These are phyloP conservation scores for Macrophya alboannulata DNA, from an alignment of 2,888 invertebrate genomes.

Conservation along the genomic window DNA sequence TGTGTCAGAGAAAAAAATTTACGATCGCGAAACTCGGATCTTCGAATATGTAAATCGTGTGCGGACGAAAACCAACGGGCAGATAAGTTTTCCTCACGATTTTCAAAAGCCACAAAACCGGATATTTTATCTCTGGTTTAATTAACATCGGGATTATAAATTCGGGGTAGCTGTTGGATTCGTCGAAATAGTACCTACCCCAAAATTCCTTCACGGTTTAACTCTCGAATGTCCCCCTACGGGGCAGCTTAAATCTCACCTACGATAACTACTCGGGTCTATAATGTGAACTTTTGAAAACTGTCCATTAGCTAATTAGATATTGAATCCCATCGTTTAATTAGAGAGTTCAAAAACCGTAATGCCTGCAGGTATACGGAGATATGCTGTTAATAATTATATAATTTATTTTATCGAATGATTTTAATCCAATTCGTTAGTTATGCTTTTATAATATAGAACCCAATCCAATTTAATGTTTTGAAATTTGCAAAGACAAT, in stretches of 20 bases:
- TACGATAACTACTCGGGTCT: neutral
- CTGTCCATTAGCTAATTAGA: conserved; percentile 16
- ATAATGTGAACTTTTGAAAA: neutral
- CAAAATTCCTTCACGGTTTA: conserved; percentile 15
- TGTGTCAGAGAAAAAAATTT: neutral
- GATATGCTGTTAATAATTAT: neutral
- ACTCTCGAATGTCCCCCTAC: neutral
- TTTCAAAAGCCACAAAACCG: neutral
- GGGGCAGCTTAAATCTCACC: neutral
- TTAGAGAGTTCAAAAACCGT: neutral
- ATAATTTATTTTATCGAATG: neutral
- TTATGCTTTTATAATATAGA: neutral
- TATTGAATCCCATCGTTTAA: neutral
- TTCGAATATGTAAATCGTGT: neutral
- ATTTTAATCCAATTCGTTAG: neutral
- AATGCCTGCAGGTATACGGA: neutral
- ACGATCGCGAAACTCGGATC: neutral
- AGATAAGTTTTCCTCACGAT: neutral
- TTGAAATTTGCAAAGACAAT: neutral
- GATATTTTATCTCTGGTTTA: conserved; percentile 27
- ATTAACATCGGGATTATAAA: conserved; percentile 26
- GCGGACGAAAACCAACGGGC: neutral
- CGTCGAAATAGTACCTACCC: neutral
- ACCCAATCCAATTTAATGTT: neutral
- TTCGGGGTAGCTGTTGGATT: conserved; percentile 2